Base-by-base conservation (phyloP, 1,140 invertebrate genomes). In the Euborellia annulipes region DNA sequence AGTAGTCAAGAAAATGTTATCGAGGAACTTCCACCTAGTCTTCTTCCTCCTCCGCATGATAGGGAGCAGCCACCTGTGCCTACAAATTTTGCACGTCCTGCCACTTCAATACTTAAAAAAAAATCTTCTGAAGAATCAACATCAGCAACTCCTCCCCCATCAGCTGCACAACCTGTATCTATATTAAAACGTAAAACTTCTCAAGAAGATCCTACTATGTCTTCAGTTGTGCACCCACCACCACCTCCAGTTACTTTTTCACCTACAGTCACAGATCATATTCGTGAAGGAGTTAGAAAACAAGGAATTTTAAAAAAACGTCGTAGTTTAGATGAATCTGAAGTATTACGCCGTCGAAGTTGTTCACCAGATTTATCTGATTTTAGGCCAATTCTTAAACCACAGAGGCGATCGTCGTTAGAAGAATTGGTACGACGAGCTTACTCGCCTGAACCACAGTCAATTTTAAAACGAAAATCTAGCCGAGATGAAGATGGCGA, bases 231-330 rank as follows among this genome's bases (percentile, higher is more conserved):
- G 30, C 55, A 50, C 40, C 54, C 56, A 27, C 46, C 52, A 7
- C 70, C 71, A 36, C 77, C 76, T n/a, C 77, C 77, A 3, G 76
- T 79, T 0, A 79, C 76, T 22, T 79, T 79, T 61, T 79, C 76
- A 3, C 75, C 75, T 1, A 78, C 62, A 50, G 76, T 79, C 27
- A 54, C 77, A 27, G 76, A 78, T 55, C 68, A 27, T 27, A 27
- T 27, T 27, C 23, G 23, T 27, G 23, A 27, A 27, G 23, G 23
- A 27, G 23, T 11, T 27, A 72, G 76, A 54, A 73, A 75, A 39
- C 75, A 79, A 55, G 82, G 82, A 36, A 87, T 86, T 54, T 62
- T 86, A 36, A 86, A 87, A 55, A 85, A 85, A 62, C 54, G 57
- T 32, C 68, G 79, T 36, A 71, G 79, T 43, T 64, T 85, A 44